Conservation (phyloP, 2,113 vertebrate genomes). For the Myodes glareolus region DNA sequence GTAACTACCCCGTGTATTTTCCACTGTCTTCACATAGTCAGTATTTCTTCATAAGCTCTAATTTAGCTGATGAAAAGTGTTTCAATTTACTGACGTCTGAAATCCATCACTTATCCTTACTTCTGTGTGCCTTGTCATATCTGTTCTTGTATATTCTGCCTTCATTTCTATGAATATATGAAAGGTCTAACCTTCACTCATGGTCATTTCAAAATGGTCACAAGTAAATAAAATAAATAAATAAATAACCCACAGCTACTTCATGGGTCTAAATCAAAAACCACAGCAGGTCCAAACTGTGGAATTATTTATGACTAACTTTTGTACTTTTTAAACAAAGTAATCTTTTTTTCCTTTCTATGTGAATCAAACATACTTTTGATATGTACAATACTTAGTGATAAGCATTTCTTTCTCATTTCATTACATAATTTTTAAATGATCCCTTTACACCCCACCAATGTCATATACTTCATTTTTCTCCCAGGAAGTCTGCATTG, state of each 20-base stretch:
- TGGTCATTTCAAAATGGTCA: background rate
- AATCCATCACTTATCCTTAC: background rate
- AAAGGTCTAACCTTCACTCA: background rate
- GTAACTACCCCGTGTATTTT: background rate
- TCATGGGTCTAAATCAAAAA: background rate
- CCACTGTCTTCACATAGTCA: background rate
- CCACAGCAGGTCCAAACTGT: background rate
- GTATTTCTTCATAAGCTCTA: background rate
- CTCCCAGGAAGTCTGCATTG: background rate
- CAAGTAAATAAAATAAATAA: background rate
- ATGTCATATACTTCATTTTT: background rate
- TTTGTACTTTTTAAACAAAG: background rate
- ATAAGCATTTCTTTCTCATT: background rate
- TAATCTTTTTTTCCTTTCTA: background rate
- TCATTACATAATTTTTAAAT: background rate
- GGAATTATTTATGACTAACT: background rate
- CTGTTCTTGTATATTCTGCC: fast-evolving
- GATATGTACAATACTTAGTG: background rate
- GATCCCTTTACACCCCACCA: background rate
- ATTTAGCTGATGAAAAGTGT: background rate
- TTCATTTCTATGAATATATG: background rate
- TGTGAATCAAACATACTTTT: background rate
- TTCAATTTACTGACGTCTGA: background rate
- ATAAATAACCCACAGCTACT: background rate
- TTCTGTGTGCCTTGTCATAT: background rate